Base-by-base conservation (phyloP, 2,113 vertebrate species). In the Falco punctatus region DNA sequence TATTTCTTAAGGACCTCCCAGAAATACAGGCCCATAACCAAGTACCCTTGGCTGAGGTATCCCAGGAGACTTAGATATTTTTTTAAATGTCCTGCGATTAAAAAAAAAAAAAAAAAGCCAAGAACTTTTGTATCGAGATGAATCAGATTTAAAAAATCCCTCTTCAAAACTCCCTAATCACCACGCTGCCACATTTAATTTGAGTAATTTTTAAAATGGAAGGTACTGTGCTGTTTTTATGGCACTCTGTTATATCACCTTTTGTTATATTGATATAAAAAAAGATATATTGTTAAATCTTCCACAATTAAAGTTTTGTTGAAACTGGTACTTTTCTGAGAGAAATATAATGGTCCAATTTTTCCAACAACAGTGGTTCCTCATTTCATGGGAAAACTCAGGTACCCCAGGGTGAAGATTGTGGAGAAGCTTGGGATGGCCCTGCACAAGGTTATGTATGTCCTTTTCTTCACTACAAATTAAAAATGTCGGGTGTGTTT, bases 381-480 rank as follows among this genome's bases (percentile, higher is more conserved):
- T 82, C 30, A 55, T 93, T 92, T 83, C 33, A 26, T 51, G 51
- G 71, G 46, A 85, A 73, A 96, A 62, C 55, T 70, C 46, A 58
- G 16, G 64, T 61, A 80, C 35, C 54, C 49, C 62, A 86, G 51
- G 66, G 64, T 90, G 81, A 95, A 80, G 0, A 0, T 22, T 85
- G 51, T 21, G 55, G 81, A 73, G 69, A 69, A 75, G 24, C 52
- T 81, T 72, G 69, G 57, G 65, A 65, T 59, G 65, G 48, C 80
- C 88, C 48, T 42, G 75, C 44, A 65, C 72, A 92, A 94, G 92
- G 95, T 94, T 95, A 88, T 55, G 24, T 27, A 10, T 9, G 48
- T 74, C 79, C 38, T 74, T 75, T 83, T 72, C 69, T 81, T 94
- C 83, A 75, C 82, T 82, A 65, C 75, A 95, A 95, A 94, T 86